Percentiles rank a stretch among this genome's conserved stretches.
phyloP scores from a whole-genome alignment of 2,888 invertebrate genomes.

The Drepanosiphum platanoidis region DNA sequence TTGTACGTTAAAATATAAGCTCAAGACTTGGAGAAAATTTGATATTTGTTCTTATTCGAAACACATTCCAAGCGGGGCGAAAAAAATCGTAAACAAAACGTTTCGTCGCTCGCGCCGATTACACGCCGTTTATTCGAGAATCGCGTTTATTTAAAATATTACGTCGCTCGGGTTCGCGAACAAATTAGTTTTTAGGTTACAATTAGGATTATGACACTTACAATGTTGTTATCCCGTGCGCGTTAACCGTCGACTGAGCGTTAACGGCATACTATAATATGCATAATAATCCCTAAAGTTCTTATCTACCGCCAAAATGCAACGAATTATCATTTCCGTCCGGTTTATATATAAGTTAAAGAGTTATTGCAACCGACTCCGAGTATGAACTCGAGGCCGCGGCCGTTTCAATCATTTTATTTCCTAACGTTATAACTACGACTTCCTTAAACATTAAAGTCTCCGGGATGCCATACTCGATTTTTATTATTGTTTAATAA shows the following conservation, averaged over 20 bases:
- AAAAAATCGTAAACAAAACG: not conserved
- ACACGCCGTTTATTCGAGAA: not conserved
- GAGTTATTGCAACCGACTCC: not conserved
- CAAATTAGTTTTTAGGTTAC: slow-evolving; percentile 19
- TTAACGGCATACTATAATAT: slow-evolving; percentile 8
- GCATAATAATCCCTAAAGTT: slow-evolving; percentile 16
- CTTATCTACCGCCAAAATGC: slow-evolving; percentile 4
- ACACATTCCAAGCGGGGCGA: not conserved
- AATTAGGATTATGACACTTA: slow-evolving; percentile 7
- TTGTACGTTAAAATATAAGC: not conserved
- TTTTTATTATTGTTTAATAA: too few relatives aligned
- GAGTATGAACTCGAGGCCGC: not conserved
- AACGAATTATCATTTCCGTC: slow-evolving; percentile 21
- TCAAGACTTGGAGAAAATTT: not conserved
- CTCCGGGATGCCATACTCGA: too few relatives aligned
- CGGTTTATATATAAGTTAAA: slow-evolving; percentile 8
- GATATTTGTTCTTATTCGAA: not conserved
- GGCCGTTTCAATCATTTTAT: not conserved
- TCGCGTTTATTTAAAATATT: not conserved
- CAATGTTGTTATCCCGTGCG: not conserved
- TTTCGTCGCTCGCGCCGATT: not conserved
- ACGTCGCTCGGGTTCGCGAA: not conserved
- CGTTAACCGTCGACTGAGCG: not conserved
- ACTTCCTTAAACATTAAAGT: not conserved
- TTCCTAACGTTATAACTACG: not conserved